These are phyloP conservation scores for Sula dactylatra DNA, from an alignment of 2,113 vertebrate species.

Conservation along the genomic window DNA sequence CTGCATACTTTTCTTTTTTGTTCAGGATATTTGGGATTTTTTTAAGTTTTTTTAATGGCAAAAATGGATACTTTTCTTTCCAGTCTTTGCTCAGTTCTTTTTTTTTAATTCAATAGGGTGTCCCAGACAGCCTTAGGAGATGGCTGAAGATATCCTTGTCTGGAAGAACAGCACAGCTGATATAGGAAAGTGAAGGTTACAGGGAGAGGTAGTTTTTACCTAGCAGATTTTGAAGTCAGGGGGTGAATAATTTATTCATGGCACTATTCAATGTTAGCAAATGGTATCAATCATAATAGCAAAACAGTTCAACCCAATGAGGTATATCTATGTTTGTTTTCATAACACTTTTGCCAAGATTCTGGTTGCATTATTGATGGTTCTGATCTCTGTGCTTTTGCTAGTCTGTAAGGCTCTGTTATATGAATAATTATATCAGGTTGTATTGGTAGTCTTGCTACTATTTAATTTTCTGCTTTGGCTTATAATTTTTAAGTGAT, in stretches of 20 bases:
- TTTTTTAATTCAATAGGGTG: not conserved
- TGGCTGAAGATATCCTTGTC: not conserved
- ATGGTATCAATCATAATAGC: not conserved
- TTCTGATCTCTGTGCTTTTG: not conserved
- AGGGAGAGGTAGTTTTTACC: not conserved
- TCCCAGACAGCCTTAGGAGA: not conserved
- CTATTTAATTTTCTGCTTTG: not conserved
- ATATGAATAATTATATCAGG: not conserved
- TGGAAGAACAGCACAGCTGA: not conserved
- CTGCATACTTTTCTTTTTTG: not conserved
- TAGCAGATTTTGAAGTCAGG: not conserved
- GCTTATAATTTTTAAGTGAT: not conserved
- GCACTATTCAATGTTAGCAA: not conserved
- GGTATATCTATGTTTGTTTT: not conserved
- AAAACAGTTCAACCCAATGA: not conserved
- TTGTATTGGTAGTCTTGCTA: not conserved
- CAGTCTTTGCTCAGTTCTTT: not conserved
- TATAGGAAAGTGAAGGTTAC: not conserved
- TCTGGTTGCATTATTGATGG: not conserved
- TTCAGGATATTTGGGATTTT: not conserved
- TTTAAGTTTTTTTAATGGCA: not conserved
- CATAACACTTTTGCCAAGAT: not conserved
- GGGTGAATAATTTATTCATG: not conserved
- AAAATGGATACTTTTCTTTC: not conserved
- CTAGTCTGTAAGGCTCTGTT: not conserved